A percentile compares a stretch with the other conserved stretches of the same genome.
phyloP scores from a whole-genome alignment of 1,140 invertebrate species.

The Heterodera schachtii region DNA sequence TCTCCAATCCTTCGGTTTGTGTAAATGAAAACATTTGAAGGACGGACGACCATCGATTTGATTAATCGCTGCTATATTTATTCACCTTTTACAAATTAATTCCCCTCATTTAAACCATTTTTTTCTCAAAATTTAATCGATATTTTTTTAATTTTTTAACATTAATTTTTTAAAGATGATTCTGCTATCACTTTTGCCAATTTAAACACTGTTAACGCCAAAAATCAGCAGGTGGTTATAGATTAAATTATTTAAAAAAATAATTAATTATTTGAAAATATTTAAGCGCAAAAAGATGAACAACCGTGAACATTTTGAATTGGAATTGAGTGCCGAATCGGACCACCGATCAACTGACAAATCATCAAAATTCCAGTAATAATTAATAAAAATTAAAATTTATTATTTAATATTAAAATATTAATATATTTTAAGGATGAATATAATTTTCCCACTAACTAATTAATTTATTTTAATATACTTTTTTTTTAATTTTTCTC shows the following conservation, averaged over 20 bases:
- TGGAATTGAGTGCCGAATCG: neutral
- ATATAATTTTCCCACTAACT: too few relatives aligned
- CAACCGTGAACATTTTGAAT: neutral
- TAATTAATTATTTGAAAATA: neutral
- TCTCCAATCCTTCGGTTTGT: neutral
- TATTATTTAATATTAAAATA: neutral
- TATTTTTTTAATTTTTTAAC: neutral
- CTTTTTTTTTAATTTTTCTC: too few relatives aligned
- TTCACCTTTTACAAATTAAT: neutral
- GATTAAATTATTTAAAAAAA: neutral
- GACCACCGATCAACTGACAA: neutral
- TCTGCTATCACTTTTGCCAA: neutral
- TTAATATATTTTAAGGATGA: too few relatives aligned
- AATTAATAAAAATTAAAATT: neutral
- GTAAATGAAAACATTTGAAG: neutral
- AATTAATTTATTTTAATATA: too few relatives aligned
- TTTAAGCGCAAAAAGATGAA: neutral
- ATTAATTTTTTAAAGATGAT: neutral
- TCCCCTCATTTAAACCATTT: neutral
- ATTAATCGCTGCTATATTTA: neutral
- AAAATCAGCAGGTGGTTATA: neutral
- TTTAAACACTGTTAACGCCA: neutral
- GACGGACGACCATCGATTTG: neutral
- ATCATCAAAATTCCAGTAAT: neutral
- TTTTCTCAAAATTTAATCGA: neutral